Base-by-base conservation (phyloP, 2,888 invertebrate species). In the Psylliodes chrysocephalus region DNA sequence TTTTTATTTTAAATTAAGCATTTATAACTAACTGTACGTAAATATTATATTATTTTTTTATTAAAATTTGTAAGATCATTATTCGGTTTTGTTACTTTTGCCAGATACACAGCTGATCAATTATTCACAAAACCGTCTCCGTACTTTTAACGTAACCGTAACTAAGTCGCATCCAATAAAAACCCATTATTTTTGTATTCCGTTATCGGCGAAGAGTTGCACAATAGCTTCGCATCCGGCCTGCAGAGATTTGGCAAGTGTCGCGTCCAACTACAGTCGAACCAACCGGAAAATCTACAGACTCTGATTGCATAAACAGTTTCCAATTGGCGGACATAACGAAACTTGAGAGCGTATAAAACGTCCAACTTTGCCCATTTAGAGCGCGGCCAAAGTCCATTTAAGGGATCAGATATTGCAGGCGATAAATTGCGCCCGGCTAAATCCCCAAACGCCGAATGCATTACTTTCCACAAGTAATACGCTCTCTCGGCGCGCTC, bases 301-400 rank as follows among this genome's bases (percentile, higher is more conserved):
- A 67, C 68, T 67, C 69, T 68, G 71, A 75, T 75, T 75, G 74
- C 74, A 75, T 75, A 75, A 75, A 74, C 73, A 75, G 74, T 72
- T 72, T 75, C 74, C 75, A 74, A 75, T 75, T 73, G 73, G 71
- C 68, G 69, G 69, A 73, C 71, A 70, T 71, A 73, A 72, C 73
- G 68, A 73, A 74, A 74, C 69, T 73, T 73, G 64, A 62, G 66
- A 62, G 67, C 72, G 65, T 73, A 73, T 74, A 73, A 75, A 72
- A 68, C 70, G 73, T 68, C 72, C 69, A 73, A 75, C 70, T 75
- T 75, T 53, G 70, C 70, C 68, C 75, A 71, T 75, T 73, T 63
- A 60, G 67, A 63, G 68, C 73, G 72, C 68, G 73, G 68, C 71
- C 73, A 70, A 73, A 73, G 73, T 72, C 73, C 74, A 70, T 72